Base-by-base conservation (phyloP, 92 coral and sea anemone species). In the Porites cylindrica region DNA sequence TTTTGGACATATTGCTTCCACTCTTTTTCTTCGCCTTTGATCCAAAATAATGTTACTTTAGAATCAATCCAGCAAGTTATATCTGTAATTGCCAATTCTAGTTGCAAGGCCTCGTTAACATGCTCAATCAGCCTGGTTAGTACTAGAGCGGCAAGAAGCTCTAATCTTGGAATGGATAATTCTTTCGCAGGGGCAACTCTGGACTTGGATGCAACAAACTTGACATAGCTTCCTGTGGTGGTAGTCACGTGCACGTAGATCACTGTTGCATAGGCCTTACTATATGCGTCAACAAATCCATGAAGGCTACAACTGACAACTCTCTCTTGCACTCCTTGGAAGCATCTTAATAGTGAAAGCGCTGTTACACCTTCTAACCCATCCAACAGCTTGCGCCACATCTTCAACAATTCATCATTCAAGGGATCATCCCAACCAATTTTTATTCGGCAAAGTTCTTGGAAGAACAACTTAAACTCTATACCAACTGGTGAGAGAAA, bases 211-310 rank as follows among this genome's bases (percentile, higher is more conserved):
- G 29, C 38, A 9, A 75, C 3, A 9, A 75, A 75, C 62, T 54
- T 75, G 21, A 26, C 59, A 9, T 54, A 59, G 65, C 78, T 79
- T 70, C 73, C 84, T n/a, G 6, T 23, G 68, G 87, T 82, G 16
- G 88, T 86, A 51, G 85, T 81, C 59, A 90, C 65, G 19, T 79
- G 63, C 59, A 80, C 77, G 76, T 90, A 90, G 51, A 90, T 51
- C 6, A 90, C 90, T 38, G 93, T 87, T 20, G 78, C 92, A 64
- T 84, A 89, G 11, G 92, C 89, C 52, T 63, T 83, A 18, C 59
- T 51, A 11, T 80, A 89, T 10, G 92, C 74, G 69, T 66, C 92
- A 13, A 10, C 60, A 54, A 54, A 54, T 13, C 60, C 83, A 70
- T 90, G 87, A 11, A 79, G 82, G 52, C 76, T 61, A 23, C 74